Base-by-base conservation (phyloP, 2,888 invertebrate species). In the Tanaodytes sp. region DNA sequence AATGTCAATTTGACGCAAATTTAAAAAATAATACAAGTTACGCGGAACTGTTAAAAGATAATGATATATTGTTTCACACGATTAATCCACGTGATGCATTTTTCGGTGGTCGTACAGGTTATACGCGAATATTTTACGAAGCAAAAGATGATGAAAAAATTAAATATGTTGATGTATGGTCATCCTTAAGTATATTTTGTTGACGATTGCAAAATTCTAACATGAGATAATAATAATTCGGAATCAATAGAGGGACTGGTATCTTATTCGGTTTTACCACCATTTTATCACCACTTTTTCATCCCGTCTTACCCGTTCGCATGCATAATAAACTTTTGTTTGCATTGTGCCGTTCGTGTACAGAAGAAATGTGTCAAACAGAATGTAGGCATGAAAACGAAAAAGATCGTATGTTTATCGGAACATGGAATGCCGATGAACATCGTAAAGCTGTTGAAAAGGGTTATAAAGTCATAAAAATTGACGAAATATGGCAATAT, bases 331-430 rank as follows among this genome's bases (percentile, higher is more conserved):
- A 79, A 54, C 61, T 84, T 14, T 75, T 80, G 68, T 85, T 84
- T 73, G 69, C 76, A 1, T 61, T 85, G 1, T 84, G 84, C 73
- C 66, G 75, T n/a, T 73, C 71, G 0, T 83, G 83, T 67, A 79
- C 73, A 27, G 75, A 81, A 23, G 69, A 45, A 18, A 30, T 75
- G 33, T 67, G 73, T n/a, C 36, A 33, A 33, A 4, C 5, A 12
- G 36, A 4, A 33, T 33, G 36, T 12, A 4, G 3, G 8, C 36
- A 33, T n/a, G 12, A 6, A 33, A n/a, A 33, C 12, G 12, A n/a
- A n/a, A 12, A 8, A 4, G 36, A 33, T 33, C 36, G 36, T n/a
- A 3, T 3, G 3, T 33, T 33, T n/a, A n/a, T 8, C 8, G 36
- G 36, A 4, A n/a, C n/a, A n/a, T 33, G 36, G 36, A 12, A n/a